A percentile compares a stretch with the other conserved stretches of the same genome.
Conservation (phyloP, 2,113 vertebrate genomes). For the Rhadina sibilatrix region DNA sequence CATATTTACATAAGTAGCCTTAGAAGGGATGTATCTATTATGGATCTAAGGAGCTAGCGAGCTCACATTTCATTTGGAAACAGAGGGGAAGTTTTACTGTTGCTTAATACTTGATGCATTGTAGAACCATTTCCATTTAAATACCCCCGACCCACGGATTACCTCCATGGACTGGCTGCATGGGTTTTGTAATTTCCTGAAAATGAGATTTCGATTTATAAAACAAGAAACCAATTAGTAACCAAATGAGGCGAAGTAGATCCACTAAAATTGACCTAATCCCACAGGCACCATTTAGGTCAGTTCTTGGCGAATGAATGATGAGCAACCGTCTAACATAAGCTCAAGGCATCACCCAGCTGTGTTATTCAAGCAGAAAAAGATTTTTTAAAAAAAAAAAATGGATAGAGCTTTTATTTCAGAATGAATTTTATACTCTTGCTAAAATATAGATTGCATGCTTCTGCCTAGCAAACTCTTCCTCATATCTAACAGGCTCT, state of each 20-base stretch:
- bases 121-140: constrained; percentile 78
- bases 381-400: constrained; percentile 22
- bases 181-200: constrained; percentile 81
- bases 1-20: constrained; percentile 79
- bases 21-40: constrained; percentile 72
- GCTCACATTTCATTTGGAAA: constrained; percentile 72
- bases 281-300: constrained; percentile 81
- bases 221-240: constrained; percentile 90
- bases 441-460: constrained; percentile 65
- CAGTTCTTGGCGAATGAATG: constrained; percentile 76
- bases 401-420: constrained; percentile 70
- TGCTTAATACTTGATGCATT: constrained; percentile 62
- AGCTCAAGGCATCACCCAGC: constrained; percentile 71
- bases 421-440: constrained; percentile 67
- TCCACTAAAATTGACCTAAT: constrained; percentile 83
- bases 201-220: constrained; percentile 88
- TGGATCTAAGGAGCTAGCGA: constrained; percentile 56
- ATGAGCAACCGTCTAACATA: constrained; percentile 67
- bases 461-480: neutral
- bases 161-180: constrained; percentile 78
- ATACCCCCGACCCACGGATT: constrained; percentile 78
- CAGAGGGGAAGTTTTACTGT: constrained; percentile 59
- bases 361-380: constrained; percentile 73
- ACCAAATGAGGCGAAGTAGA: constrained; percentile 87
- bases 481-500: neutral